Percentiles rank a stretch among this genome's conserved stretches.
Evolutionary conservation across 1,140 invertebrate genomes (phyloP).

Genomic region (Samia ricini): DNA sequence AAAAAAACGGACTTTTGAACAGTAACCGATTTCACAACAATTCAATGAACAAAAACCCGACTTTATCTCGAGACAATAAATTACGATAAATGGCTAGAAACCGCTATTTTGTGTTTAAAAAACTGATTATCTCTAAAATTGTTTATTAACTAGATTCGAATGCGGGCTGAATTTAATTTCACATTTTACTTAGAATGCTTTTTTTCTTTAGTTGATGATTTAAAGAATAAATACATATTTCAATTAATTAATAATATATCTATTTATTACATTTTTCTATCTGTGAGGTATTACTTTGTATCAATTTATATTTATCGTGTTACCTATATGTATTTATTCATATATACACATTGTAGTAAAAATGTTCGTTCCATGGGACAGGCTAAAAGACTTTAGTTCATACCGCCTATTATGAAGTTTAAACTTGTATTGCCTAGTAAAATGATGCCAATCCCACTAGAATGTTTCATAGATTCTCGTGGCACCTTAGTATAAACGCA

Average conservation of each 20-base stretch:
- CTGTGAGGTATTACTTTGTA: no score
- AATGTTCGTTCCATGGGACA: no score
- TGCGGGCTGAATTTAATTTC: slow-evolving; percentile 1
- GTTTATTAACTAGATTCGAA: neutral
- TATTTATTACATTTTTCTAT: no score
- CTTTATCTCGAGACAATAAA: neutral
- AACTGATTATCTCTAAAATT: neutral
- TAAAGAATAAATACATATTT: no score
- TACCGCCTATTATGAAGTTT: no score
- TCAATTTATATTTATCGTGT: neutral
- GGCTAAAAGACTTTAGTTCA: no score
- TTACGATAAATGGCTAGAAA: neutral
- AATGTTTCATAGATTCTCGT: no score
- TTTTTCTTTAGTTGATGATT: neutral
- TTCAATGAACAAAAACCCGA: neutral
- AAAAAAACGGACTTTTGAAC: no score
- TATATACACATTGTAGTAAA: neutral
- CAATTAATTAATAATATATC: no score
- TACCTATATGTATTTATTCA: neutral
- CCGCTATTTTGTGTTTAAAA: neutral
- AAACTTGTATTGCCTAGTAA: no score
- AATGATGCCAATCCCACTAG: no score
- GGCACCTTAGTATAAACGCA: no score
- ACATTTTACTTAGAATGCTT: neutral
- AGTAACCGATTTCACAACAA: neutral